phyloP scores from a whole-genome alignment of 2,888 invertebrate species.

The Synergus itoensis region DNA sequence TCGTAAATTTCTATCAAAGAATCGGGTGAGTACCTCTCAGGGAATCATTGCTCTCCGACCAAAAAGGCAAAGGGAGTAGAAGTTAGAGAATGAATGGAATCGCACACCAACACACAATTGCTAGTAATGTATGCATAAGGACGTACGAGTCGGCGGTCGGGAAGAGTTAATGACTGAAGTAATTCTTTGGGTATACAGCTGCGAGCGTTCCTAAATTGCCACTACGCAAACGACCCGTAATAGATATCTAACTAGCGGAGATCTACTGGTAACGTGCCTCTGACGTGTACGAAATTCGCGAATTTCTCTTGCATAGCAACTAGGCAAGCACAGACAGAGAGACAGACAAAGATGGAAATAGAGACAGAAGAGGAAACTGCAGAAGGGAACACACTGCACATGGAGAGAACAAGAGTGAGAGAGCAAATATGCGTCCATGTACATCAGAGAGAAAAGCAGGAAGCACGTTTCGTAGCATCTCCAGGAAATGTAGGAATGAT shows the following conservation, averaged over 20 bases:
- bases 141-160: slow-evolving; percentile 5
- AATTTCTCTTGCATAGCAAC: slow-evolving; percentile 42
- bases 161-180: slow-evolving; percentile 26
- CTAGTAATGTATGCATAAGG: slow-evolving; percentile 15
- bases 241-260: slow-evolving; percentile 41
- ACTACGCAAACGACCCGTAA: slow-evolving; percentile 38
- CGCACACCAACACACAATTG: neutral
- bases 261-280: slow-evolving; percentile 33
- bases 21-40: slow-evolving; percentile 1
- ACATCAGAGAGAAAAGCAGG: slow-evolving; percentile 35
- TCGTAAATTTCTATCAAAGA: slow-evolving; percentile 22
- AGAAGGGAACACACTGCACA: slow-evolving; percentile 5
- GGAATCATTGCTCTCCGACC: neutral
- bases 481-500: slow-evolving; percentile 50
- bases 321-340: slow-evolving; percentile 14
- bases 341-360: slow-evolving; percentile 10
- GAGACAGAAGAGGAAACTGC: neutral
- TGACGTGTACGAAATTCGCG: slow-evolving; percentile 42
- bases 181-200: slow-evolving; percentile 29
- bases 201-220: slow-evolving; percentile 29
- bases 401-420: slow-evolving; percentile 25
- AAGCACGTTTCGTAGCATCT: slow-evolving; percentile 39
- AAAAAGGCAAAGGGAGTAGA: neutral
- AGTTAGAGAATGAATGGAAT: slow-evolving; percentile 6
- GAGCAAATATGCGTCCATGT: slow-evolving; percentile 20